Percentiles rank a stretch among this genome's conserved stretches.
These are phyloP conservation scores for Platichthys flesus DNA, from an alignment of 2,113 vertebrate genomes.

Conservation along the genomic window DNA sequence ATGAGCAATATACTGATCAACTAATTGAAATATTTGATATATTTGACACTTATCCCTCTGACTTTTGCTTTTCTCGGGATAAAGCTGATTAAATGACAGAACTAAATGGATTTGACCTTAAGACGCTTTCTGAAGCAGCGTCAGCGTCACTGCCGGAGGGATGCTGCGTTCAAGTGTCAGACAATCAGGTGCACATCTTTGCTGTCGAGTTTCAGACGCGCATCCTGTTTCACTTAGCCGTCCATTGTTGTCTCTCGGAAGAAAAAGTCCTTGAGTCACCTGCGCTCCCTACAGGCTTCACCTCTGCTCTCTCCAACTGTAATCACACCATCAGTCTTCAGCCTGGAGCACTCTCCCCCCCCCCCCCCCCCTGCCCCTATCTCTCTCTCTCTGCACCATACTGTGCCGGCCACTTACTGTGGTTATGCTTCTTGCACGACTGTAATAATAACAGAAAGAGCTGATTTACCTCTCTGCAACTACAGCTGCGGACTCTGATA, in stretches of 20 bases:
- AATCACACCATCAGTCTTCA: constrained; percentile 63
- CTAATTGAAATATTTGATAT: background rate
- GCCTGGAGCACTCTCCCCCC: background rate
- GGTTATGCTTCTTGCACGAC: constrained; percentile 11
- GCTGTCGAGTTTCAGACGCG: constrained; percentile 22
- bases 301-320: constrained; percentile 55
- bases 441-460: constrained; percentile 12
- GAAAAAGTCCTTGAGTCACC: constrained; percentile 63
- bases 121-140: background rate
- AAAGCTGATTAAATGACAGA: constrained; percentile 8
- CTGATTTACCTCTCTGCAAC: constrained; percentile 4
- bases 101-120: background rate
- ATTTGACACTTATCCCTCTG: background rate
- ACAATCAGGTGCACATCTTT: constrained; percentile 7
- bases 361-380: no score
- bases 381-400: constrained; percentile 9
- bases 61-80: background rate
- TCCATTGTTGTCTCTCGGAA: constrained; percentile 34
- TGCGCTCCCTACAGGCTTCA: constrained; percentile 51
- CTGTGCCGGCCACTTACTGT: constrained; percentile 20
- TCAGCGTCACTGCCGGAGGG: background rate
- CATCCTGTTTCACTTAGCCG: constrained; percentile 20
- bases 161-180: background rate
- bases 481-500: constrained; percentile 4
- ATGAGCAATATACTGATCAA: background rate